A percentile compares a stretch with the other conserved stretches of the same genome.
These are phyloP conservation scores for Porites divaricata DNA, from an alignment of 92 coral and sea anemone species.

Conservation along the genomic window DNA sequence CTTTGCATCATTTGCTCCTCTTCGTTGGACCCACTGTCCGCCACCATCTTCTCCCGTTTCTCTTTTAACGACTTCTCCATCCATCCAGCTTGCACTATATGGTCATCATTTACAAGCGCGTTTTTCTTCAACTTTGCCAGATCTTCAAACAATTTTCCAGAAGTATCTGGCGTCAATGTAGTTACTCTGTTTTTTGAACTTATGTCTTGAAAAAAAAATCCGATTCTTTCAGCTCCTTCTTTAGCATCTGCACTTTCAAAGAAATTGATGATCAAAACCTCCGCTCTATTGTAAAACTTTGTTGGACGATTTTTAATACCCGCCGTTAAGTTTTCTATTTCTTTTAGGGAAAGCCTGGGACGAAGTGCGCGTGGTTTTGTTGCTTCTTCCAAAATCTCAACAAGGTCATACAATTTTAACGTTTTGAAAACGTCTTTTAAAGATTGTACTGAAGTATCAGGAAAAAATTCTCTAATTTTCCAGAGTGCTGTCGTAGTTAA, in stretches of 20 bases:
- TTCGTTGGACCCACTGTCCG: too few relatives aligned
- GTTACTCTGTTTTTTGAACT: neutral
- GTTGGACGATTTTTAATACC: too few relatives aligned
- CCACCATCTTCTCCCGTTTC: too few relatives aligned
- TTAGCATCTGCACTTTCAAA: too few relatives aligned
- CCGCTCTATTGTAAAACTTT: neutral
- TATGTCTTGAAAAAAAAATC: neutral
- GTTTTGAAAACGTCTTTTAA: neutral
- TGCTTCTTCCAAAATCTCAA: neutral
- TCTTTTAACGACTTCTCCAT: too few relatives aligned
- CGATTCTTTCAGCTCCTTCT: neutral
- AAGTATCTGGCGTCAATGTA: too few relatives aligned
- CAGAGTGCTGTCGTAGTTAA: neutral
- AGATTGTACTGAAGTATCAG: constrained; percentile 19
- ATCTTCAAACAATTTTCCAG: too few relatives aligned
- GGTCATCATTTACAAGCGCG: too few relatives aligned
- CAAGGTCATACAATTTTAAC: constrained; percentile 15
- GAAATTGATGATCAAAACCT: neutral
- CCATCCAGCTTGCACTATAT: too few relatives aligned
- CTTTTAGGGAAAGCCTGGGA: constrained; percentile 9
- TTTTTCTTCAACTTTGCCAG: too few relatives aligned
- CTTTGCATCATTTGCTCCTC: too few relatives aligned
- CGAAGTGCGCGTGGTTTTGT: neutral
- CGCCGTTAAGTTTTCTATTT: too few relatives aligned
- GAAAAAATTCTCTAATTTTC: neutral